phyloP scores from a whole-genome alignment of 1,140 invertebrate species.

The Drosophila sucinea region DNA sequence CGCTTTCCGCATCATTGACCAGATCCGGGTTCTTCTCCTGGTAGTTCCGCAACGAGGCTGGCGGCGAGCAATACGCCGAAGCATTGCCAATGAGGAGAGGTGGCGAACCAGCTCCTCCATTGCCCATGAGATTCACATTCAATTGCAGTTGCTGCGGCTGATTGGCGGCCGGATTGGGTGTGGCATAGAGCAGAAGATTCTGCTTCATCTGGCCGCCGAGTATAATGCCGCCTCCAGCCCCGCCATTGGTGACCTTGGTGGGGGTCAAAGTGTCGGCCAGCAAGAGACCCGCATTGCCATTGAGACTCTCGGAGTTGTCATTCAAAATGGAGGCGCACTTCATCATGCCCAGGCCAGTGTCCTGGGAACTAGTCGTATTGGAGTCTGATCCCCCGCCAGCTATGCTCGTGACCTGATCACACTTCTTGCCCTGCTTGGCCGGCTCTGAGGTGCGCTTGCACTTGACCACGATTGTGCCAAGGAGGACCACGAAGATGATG shows the following conservation, averaged over 20 bases:
- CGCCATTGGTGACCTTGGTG: slow-evolving; percentile 64
- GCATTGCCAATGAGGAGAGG: slow-evolving; percentile 61
- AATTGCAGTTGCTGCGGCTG: slow-evolving; percentile 65
- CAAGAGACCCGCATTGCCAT: slow-evolving; percentile 58
- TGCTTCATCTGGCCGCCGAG: slow-evolving; percentile 81
- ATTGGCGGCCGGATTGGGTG: slow-evolving; percentile 35
- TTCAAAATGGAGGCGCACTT: slow-evolving; percentile 80
- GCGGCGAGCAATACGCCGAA: slow-evolving; percentile 74
- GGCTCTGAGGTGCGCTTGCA: slow-evolving; percentile 84
- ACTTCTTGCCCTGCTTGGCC: slow-evolving; percentile 85
- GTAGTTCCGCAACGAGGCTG: slow-evolving; percentile 84
- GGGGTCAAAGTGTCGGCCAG: slow-evolving; percentile 68
- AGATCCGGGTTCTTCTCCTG: slow-evolving; percentile 89
- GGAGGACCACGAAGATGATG: slow-evolving; percentile 86
- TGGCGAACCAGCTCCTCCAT: slow-evolving; percentile 58
- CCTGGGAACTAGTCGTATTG: slow-evolving; percentile 71
- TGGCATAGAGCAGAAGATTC: slow-evolving; percentile 73
- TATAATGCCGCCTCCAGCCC: slow-evolving; percentile 59
- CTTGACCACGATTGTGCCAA: slow-evolving; percentile 87
- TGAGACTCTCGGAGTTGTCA: slow-evolving; percentile 66
- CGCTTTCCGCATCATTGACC: slow-evolving; percentile 89
- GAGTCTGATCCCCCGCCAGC: slow-evolving; percentile 54
- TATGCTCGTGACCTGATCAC: slow-evolving; percentile 72
- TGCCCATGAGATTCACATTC: slow-evolving; percentile 68
- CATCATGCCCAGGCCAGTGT: slow-evolving; percentile 75